Evolutionary conservation across 2,113 vertebrate genomes (phyloP), one percentile per base, ranked within the genome.

Genomic region (Sander lucioperca): DNA sequence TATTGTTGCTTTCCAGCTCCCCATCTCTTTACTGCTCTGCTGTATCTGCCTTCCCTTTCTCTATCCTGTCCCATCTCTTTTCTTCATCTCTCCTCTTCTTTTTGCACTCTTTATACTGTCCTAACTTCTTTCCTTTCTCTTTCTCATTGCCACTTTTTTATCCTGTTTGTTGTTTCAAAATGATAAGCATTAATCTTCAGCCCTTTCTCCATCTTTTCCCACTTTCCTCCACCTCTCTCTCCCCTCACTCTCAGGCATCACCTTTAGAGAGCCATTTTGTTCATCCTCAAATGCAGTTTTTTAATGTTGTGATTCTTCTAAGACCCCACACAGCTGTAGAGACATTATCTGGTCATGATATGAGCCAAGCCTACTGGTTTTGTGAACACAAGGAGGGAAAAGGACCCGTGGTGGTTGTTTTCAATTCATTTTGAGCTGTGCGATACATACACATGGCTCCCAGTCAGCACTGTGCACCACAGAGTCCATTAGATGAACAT

Each of bases 221-320:
- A 36, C 68, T 74, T 73, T 75, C 50, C 56, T n/a, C 23, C 21
- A 57, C 15, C 39, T 48, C 25, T 73, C 30, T 56, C 50, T 58
- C 58, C 48, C 45, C n/a, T n/a, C 66, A 51, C 76, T 48, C 45
- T 12, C n/a, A 39, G 33, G 11, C 23, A 50, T 75, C 53, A 50
- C 57, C 51, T 59, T 78, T 39, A 65, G 62, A 85, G 63, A 43
- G 64, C 13, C 54, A 61, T 51, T 65, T 76, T 66, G 53, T 82
- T 71, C 61, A 25, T 39, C 75, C 82, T 81, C 61, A 45, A 75
- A 74, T 47, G 33, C 47, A 57, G 76, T 88, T 88, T 89, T 74
- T 92, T 88, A 83, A 89, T 82, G 43, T 86, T 86, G 74, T 59
- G 80, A 61, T 80, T 86, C 48, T 65, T 80, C 53, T 68, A 59